phyloP scores from a whole-genome alignment of 30 jellyfish, hydroid and myxozoan genomes.

The Pseudorhiza aurosa region DNA sequence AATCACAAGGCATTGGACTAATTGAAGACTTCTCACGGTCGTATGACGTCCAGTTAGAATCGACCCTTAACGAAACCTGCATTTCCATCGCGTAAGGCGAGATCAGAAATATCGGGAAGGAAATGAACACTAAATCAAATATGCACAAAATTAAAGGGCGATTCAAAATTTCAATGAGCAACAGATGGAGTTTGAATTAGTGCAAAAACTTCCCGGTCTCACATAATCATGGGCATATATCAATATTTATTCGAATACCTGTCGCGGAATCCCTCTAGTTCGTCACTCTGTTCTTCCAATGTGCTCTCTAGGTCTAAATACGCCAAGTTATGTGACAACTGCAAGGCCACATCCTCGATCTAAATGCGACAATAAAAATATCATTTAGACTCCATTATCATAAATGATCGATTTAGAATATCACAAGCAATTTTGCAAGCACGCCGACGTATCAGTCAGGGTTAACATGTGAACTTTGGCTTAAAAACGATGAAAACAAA shows the following conservation, averaged over 20 bases:
- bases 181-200: neutral
- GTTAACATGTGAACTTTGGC: conserved; percentile 14
- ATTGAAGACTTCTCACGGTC: too few species aligned
- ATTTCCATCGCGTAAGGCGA: too few species aligned
- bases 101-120: too few species aligned
- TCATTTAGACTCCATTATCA: neutral
- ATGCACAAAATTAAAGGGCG: too few species aligned
- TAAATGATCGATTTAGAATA: neutral
- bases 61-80: too few species aligned
- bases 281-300: conserved; percentile 95
- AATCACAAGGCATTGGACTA: too few species aligned
- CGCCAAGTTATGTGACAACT: conserved; percentile 90
- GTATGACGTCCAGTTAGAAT: too few species aligned
- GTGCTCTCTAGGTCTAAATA: conserved; percentile 95
- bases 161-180: too few species aligned
- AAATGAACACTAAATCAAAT: conserved; percentile 11
- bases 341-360: conserved; percentile 98
- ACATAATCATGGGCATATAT: conserved; percentile 29
- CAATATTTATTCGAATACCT: conserved; percentile 71
- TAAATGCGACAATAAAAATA: conserved; percentile 14
- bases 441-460: neutral
- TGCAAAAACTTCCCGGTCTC: neutral
- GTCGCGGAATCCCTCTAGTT: conserved; percentile 97
- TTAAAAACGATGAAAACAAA: conserved; percentile 23
- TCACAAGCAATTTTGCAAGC: neutral